Base-by-base conservation (phyloP, 2,888 invertebrate genomes). In the Drosophila niveifrons region DNA sequence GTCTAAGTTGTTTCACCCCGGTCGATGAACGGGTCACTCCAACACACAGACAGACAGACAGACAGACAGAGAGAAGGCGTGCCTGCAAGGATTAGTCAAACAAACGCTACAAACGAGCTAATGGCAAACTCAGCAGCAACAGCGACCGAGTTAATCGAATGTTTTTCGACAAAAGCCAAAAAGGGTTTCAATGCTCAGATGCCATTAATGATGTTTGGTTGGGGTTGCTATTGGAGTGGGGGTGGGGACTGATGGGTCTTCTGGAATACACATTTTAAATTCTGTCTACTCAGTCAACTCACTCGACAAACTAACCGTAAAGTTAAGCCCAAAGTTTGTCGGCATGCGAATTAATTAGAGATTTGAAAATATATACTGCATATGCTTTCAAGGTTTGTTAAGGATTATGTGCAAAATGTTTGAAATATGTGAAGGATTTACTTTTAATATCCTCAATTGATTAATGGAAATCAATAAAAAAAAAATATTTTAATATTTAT, bases 21-120 rank as follows among this genome's bases (percentile, higher is more conserved):
- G 29, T n/a, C 39, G 15, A 36, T 41, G 47, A 51, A 31, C 10
- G 58, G 72, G 65, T 58, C 55, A 62, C 15, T 23, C 23, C 53
- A 50, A 15, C 13, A 41, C 13, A 2, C 13, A 13, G 39, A 2
- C 39, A 36, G 6, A 11, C 36, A 36, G n/a, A 11, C 13, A 11
- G 31, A 6, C 36, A 39, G 13, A 2, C 31, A 8, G 39, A 39
- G 1, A 8, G 39, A 18, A 44, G 65, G 43, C 43, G 39, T 31
- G 44, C 64, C 62, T 66, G 50, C 71, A 79, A 59, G 88, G 82
- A 82, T 88, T 83, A 83, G 87, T 66, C 89, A 88, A 88, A 86
- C 89, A 88, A 65, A 70, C 64, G 58, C 41, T 68, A 53, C 66
- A 70, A 86, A 68, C 61, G 73, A 82, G 80, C 88, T 82, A 82